These are phyloP conservation scores for Hippocampus zosterae DNA, from an alignment of 2,113 vertebrate genomes.

Conservation along the genomic window DNA sequence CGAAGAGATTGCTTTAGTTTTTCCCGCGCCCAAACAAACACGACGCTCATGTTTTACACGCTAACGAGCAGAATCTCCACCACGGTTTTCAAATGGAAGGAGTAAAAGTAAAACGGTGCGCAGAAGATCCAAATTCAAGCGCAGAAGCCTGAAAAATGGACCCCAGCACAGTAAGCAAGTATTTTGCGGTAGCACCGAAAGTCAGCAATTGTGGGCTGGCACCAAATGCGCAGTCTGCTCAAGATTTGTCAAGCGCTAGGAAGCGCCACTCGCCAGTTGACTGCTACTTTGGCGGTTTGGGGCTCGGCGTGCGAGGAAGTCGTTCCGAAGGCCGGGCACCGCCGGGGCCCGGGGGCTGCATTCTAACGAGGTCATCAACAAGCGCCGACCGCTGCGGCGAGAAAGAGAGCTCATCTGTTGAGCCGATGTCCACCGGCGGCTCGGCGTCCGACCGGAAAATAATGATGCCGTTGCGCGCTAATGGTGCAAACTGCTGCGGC, in stretches of 20 bases:
- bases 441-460: slow-evolving; percentile 57
- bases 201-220: slow-evolving; percentile 21
- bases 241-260: slow-evolving; percentile 35
- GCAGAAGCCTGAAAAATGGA: no score
- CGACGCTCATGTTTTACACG: no score
- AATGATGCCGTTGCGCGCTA: slow-evolving; percentile 50
- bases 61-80: no score
- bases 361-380: slow-evolving; percentile 91
- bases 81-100: no score
- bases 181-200: background rate
- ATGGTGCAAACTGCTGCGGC: slow-evolving; percentile 22
- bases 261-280: slow-evolving; percentile 51
- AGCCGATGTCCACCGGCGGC: slow-evolving; percentile 51
- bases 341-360: slow-evolving; percentile 72
- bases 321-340: slow-evolving; percentile 68
- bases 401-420: slow-evolving; percentile 80
- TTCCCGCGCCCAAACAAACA: no score
- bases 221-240: background rate
- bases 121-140: no score
- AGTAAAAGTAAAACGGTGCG: no score
- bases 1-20: no score
- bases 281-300: slow-evolving; percentile 54
- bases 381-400: slow-evolving; percentile 86
- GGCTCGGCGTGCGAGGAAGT: slow-evolving; percentile 58
- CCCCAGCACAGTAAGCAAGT: no score